Base-by-base conservation (phyloP, 1,140 invertebrate genomes). In the Sesamia nonagrioides region DNA sequence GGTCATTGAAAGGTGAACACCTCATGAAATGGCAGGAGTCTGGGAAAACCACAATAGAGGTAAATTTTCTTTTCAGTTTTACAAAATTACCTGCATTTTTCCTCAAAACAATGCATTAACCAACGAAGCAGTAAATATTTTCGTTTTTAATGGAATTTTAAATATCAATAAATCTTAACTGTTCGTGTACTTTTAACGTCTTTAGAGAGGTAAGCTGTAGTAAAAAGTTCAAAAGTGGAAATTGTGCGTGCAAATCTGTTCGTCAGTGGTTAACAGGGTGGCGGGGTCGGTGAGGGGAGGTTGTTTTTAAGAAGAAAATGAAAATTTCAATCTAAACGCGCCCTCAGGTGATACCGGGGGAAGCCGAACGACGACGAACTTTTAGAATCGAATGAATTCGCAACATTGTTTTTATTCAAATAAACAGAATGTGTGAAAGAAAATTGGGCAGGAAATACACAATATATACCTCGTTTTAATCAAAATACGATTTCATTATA, bases 1-100 rank as follows among this genome's bases (percentile, higher is more conserved):
- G 95, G 95, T 95, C 95, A 66, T 89, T 95, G 63, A 95, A 95
- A 83, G 95, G 95, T 33, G 92, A 95, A 86, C 95, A 95, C 85
- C 90, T 95, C 48, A 91, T 94, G 88, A 95, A 95, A 87, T 95
- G 95, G 95, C 94, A 95, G 79, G 93, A 89, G 77, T 95, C 92
- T 18, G 94, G 95, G 27, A 95, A 95, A 82, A 95, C 95, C n/a
- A 95, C 95, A 52, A 89, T 95, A 52, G 94, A 95, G 94, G 95
- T 95, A 73, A 73, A 58, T 45, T 13, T 18, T 45, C 7, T 18
- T 9, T 18, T 21, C 21, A 18, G 21, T 5, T 17, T 42, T 54
- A 21, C n/a, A 42, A 6, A 42, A 58, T 56, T 15, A 40, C 1
- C 52, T 56, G 37, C 35, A 9, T 42, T 56, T 33, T 27, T 37